A percentile compares a stretch with the other conserved stretches of the same genome.
Conservation (phyloP, 2,797 vertebrate species). For the Urocyon cinereoargenteus region DNA sequence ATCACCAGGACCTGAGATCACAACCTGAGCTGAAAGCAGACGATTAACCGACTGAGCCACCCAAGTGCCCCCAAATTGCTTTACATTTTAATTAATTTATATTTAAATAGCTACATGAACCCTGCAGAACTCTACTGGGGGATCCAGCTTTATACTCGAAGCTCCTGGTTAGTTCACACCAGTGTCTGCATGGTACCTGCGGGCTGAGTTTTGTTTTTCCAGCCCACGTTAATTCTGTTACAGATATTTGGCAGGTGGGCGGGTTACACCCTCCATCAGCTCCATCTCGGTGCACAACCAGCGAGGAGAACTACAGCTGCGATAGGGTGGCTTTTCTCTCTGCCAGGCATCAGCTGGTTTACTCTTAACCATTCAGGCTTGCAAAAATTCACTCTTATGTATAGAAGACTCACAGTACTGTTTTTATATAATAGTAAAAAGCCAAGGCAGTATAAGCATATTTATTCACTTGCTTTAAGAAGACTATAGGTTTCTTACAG, state of each 20-base stretch:
- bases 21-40: neutral
- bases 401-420: neutral
- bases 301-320: neutral
- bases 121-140: neutral
- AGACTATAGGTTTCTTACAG: slow-evolving; percentile 15
- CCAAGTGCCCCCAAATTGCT: neutral
- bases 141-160: neutral
- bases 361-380: neutral
- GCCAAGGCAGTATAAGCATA: neutral
- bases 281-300: neutral
- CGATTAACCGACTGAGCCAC: neutral
- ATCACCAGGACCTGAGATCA: neutral
- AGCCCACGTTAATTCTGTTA: neutral
- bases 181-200: neutral
- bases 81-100: slow-evolving; percentile 32
- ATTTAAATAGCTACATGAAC: neutral
- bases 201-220: neutral
- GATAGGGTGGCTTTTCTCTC: neutral
- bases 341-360: neutral
- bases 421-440: neutral
- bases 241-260: neutral
- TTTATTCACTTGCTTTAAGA: slow-evolving; percentile 14
- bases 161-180: neutral
- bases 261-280: neutral
- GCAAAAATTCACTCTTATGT: slow-evolving; percentile 13